phyloP scores from a whole-genome alignment of 2,888 invertebrate species.

The Holacanthella duospinosa region DNA sequence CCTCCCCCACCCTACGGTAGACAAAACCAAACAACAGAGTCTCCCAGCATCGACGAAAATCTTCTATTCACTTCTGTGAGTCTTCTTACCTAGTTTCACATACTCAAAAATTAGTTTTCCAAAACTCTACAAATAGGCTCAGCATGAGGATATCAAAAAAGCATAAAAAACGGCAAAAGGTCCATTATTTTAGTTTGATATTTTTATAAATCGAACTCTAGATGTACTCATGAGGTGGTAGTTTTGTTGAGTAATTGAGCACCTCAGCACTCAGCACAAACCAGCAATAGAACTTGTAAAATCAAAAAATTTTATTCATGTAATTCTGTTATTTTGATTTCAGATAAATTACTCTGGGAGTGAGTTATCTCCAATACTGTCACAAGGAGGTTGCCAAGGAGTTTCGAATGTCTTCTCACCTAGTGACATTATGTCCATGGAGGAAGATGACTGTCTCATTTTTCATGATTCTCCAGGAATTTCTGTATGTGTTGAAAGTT shows the following conservation, averaged over 20 bases:
- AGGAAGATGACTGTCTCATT: constrained; percentile 63
- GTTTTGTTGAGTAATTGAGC: too few species aligned
- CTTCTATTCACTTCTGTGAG: constrained; percentile 20
- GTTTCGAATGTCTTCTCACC: constrained; percentile 21
- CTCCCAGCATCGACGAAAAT: constrained; percentile 11
- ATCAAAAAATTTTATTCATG: too few species aligned
- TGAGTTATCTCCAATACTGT: constrained; percentile 31
- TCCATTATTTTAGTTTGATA: too few species aligned
- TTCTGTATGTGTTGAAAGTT: too few species aligned
- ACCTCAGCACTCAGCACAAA: too few species aligned
- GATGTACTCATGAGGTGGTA: too few species aligned
- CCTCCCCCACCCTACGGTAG: constrained; percentile 69
- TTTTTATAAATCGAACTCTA: too few species aligned
- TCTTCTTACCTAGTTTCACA: background rate
- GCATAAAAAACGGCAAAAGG: background rate
- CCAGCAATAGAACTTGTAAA: too few species aligned
- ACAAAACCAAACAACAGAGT: too few species aligned
- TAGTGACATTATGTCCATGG: constrained; percentile 73
- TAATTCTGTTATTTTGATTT: constrained; percentile 8
- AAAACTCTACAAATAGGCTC: background rate
- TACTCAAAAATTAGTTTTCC: background rate
- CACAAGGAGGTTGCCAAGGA: constrained; percentile 20
- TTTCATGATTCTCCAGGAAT: constrained; percentile 12
- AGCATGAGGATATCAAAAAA: background rate
- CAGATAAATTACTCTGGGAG: constrained; percentile 28